Evolutionary conservation across 2,797 vertebrate genomes (phyloP).

Genomic region (Neomorphus geoffroyi): DNA sequence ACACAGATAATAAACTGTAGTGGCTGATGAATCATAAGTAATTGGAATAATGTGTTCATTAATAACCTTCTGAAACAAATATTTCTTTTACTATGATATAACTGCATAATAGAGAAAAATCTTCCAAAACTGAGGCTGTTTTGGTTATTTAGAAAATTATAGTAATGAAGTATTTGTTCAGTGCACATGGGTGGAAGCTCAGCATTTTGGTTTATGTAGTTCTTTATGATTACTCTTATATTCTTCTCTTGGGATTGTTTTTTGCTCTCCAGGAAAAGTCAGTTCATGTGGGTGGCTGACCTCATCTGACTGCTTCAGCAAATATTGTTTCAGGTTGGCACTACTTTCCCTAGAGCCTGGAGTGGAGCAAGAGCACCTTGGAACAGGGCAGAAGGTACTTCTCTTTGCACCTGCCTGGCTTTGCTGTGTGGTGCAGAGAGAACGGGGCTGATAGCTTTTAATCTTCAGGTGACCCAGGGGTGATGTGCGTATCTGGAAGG

Average conservation of each 20-base stretch:
- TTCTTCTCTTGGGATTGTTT: background rate
- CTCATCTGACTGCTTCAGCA: background rate
- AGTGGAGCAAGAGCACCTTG: background rate
- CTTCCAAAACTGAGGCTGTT: background rate
- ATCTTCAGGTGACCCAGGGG: background rate
- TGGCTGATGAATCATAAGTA: slow-evolving; percentile 29
- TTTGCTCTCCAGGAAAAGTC: background rate
- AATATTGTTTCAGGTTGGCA: background rate
- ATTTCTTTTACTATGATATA: background rate
- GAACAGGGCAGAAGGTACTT: background rate
- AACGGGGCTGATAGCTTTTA: background rate
- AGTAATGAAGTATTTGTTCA: background rate
- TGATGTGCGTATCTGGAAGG: background rate
- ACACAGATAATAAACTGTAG: background rate
- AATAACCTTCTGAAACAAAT: slow-evolving; percentile 13
- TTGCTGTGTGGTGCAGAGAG: background rate
- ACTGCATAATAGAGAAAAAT: background rate
- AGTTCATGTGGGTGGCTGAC: background rate
- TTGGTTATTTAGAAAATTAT: background rate
- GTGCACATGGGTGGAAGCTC: background rate
- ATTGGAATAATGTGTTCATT: background rate
- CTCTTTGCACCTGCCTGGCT: background rate
- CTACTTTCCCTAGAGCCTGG: background rate
- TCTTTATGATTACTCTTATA: background rate
- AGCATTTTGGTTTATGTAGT: background rate